These are phyloP conservation scores for Scaptomyza parva DNA, from an alignment of 2,888 invertebrate genomes.

Conservation along the genomic window DNA sequence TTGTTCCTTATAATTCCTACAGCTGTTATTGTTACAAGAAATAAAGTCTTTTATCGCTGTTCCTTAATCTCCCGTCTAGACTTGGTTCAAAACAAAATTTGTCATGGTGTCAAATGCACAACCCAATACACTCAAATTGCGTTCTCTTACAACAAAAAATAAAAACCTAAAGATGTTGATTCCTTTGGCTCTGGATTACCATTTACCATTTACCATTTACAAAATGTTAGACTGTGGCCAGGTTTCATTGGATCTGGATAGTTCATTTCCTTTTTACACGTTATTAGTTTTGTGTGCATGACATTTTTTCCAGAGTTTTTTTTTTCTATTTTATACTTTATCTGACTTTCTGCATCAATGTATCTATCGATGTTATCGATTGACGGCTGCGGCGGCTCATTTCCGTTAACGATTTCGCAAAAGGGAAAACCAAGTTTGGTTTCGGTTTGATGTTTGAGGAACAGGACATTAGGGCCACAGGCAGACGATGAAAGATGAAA, in stretches of 20 bases:
- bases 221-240: conserved; percentile 38
- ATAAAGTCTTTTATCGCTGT: conserved; percentile 21
- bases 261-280: conserved; percentile 67
- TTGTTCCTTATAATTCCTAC: conserved; percentile 4
- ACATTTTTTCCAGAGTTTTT: conserved; percentile 12
- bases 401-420: conserved; percentile 68
- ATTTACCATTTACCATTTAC: conserved; percentile 8
- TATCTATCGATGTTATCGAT: conserved; percentile 67
- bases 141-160: not conserved
- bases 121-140: conserved; percentile 38
- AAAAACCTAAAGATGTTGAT: conserved; percentile 40
- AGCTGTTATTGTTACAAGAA: conserved; percentile 24
- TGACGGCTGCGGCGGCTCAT: conserved; percentile 64
- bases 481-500: not conserved
- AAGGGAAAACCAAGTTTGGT: conserved; percentile 68
- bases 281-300: conserved; percentile 73
- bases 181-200: conserved; percentile 53
- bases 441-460: conserved; percentile 24
- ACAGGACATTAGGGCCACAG: conserved; percentile 37
- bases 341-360: not conserved
- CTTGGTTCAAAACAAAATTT: conserved; percentile 19
- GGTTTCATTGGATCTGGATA: conserved; percentile 63
- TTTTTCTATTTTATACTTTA: conserved; percentile 6
- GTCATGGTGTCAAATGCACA: conserved; percentile 48
- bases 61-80: conserved; percentile 34